Conservation (phyloP, 2,113 vertebrate genomes). For the Anhinga anhinga region DNA sequence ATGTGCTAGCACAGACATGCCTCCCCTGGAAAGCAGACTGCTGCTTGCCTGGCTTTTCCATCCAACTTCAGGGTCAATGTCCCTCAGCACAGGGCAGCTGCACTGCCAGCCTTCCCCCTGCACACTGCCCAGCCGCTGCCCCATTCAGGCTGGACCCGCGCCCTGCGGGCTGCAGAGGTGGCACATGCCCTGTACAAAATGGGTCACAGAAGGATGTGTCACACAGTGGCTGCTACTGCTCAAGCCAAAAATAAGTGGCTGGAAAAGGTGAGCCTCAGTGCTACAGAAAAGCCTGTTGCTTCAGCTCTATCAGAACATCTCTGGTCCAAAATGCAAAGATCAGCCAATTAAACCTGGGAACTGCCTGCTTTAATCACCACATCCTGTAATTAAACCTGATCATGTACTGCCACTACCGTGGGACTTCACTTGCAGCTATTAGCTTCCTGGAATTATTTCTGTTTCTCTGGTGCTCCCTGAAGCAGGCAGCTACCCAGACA, state of each 20-base stretch:
- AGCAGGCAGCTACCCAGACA: neutral
- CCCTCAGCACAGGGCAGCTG: neutral
- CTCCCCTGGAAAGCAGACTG: neutral
- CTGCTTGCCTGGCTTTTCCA: neutral
- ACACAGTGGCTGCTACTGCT: neutral
- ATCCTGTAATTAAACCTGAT: neutral
- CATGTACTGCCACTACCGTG: neutral
- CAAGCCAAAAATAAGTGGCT: neutral
- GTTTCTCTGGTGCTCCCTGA: neutral
- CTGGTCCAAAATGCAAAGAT: neutral
- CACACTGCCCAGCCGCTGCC: neutral
- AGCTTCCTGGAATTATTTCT: neutral
- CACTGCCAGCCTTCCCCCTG: neutral
- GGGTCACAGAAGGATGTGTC: neutral
- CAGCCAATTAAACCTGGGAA: neutral
- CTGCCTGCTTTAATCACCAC: neutral
- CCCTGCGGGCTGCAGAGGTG: neutral
- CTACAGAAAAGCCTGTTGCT: neutral
- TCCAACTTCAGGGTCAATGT: accelerated
- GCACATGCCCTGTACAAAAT: neutral
- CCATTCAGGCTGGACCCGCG: neutral
- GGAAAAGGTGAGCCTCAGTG: neutral
- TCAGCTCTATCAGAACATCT: neutral
- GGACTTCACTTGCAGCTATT: neutral
- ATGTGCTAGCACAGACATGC: neutral